Conservation (phyloP, 2,113 vertebrate genomes). For the Rhabdornis inornatus region DNA sequence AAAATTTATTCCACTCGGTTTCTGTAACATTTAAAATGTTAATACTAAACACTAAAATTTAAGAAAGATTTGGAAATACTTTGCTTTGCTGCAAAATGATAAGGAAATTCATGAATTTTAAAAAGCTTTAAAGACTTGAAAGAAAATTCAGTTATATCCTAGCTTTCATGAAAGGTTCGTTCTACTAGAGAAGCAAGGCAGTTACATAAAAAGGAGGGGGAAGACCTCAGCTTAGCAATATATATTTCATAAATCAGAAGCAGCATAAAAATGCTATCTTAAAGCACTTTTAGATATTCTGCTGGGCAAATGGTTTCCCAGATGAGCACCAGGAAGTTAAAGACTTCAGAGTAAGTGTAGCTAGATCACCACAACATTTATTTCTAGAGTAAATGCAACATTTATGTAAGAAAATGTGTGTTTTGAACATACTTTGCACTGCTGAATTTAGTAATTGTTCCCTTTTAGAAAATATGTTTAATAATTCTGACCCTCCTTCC, state of each 20-base stretch:
- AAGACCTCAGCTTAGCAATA: constrained; percentile 44
- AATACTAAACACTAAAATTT: constrained; percentile 76
- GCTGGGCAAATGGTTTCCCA: constrained; percentile 36
- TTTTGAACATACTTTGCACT: constrained; percentile 12
- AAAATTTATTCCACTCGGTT: constrained; percentile 66
- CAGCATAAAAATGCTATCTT: constrained; percentile 49
- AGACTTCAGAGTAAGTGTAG: constrained; percentile 22
- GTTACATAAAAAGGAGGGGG: constrained; percentile 25
- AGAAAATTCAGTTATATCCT: constrained; percentile 75
- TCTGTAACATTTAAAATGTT: constrained; percentile 70
- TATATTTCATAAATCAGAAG: constrained; percentile 59
- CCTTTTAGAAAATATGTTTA: constrained; percentile 4
- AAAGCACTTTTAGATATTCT: constrained; percentile 43
- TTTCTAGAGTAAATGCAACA: constrained; percentile 19
- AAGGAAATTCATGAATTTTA: constrained; percentile 95
- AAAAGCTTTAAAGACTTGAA: constrained; percentile 77
- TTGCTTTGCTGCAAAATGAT: constrained; percentile 82
- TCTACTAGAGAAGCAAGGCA: constrained; percentile 51
- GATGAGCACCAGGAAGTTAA: constrained; percentile 19
- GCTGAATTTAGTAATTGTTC: constrained; percentile 8
- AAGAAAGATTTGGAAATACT: constrained; percentile 78
- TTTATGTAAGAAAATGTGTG: neutral
- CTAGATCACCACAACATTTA: neutral
- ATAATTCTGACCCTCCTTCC: neutral
- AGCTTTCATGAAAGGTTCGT: constrained; percentile 72